These are phyloP conservation scores for Megaceryle torquata DNA, from an alignment of 2,113 vertebrate species.

Conservation along the genomic window DNA sequence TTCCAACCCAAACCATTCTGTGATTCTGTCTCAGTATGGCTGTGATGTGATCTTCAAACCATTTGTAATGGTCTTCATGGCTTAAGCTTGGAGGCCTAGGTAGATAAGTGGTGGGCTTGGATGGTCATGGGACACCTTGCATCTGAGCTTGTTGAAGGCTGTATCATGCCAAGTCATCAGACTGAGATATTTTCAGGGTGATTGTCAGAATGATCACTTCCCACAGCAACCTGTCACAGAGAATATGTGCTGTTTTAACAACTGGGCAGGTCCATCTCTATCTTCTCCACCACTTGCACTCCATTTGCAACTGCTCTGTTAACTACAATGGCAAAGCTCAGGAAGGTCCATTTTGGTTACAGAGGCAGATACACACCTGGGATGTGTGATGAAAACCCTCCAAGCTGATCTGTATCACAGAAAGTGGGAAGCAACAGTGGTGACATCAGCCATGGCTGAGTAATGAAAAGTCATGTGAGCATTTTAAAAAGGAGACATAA, in stretches of 20 bases:
- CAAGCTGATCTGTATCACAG: not conserved
- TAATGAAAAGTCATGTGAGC: not conserved
- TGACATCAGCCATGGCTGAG: not conserved
- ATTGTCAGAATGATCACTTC: not conserved
- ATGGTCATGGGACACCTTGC: fast-evolving
- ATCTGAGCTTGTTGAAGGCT: not conserved
- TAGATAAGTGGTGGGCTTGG: not conserved
- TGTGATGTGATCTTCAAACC: not conserved
- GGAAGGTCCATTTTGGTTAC: not conserved
- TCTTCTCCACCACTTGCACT: not conserved
- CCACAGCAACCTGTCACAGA: not conserved
- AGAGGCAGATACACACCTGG: not conserved
- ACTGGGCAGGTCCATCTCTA: not conserved
- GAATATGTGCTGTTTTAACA: not conserved
- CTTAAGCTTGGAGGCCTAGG: not conserved
- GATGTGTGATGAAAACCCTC: not conserved
- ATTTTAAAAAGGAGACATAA: not conserved
- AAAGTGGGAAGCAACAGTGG: not conserved
- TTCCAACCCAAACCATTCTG: no score
- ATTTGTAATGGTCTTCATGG: not conserved
- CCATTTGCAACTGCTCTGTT: not conserved
- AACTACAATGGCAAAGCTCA: not conserved
- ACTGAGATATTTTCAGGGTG: not conserved
- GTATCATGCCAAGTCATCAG: not conserved
- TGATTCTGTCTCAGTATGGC: not conserved